phyloP scores from a whole-genome alignment of 1,140 invertebrate genomes.

The Drosophila ficusphila region DNA sequence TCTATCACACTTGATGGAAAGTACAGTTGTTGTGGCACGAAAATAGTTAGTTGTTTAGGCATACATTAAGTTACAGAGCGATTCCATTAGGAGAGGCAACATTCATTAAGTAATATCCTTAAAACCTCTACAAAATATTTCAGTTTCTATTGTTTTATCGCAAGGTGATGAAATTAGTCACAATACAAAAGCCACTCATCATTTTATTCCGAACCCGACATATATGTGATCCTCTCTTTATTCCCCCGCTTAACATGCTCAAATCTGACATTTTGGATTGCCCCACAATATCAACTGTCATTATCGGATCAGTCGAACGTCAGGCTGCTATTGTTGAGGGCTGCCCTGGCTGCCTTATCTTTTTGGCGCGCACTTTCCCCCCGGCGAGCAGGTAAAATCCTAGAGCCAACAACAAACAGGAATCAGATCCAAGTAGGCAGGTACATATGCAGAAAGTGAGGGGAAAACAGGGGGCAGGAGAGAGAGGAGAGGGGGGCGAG shows the following conservation, averaged over 20 bases:
- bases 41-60: neutral
- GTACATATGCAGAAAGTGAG: slow-evolving; percentile 39
- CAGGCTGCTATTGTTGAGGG: slow-evolving; percentile 13
- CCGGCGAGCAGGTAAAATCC: slow-evolving; percentile 55
- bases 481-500: no score
- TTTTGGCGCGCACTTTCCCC: slow-evolving; percentile 35
- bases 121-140: no score
- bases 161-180: neutral
- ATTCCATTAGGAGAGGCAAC: no score
- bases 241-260: slow-evolving; percentile 12
- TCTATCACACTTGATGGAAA: slow-evolving; percentile 5
- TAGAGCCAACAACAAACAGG: slow-evolving; percentile 51
- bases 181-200: neutral
- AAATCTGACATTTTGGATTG: slow-evolving; percentile 38
- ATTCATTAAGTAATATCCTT: no score
- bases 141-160: no score
- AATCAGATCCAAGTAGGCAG: slow-evolving; percentile 67
- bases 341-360: neutral
- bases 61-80: no score
- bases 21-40: slow-evolving; percentile 9
- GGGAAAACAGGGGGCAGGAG: neutral
- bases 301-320: slow-evolving; percentile 35
- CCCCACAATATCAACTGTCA: slow-evolving; percentile 40
- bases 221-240: neutral
- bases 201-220: neutral